Evolutionary conservation across 2,888 invertebrate genomes (phyloP).

Genomic region (Phanerotoma sp.): DNA sequence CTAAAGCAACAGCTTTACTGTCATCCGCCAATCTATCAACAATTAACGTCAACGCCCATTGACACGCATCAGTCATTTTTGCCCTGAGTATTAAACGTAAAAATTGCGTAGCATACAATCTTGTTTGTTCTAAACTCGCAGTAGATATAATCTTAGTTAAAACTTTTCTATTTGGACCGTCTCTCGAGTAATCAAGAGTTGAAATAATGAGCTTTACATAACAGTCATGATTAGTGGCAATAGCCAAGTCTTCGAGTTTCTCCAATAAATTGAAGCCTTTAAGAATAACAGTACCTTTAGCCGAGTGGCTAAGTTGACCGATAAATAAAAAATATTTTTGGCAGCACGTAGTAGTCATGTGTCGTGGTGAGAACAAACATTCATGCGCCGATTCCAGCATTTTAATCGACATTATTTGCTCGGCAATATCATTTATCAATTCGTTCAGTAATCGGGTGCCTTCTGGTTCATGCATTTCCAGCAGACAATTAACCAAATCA

Average conservation of each 20-base stretch:
- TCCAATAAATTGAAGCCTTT: slow-evolving; percentile 60
- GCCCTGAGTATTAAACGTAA: slow-evolving; percentile 83
- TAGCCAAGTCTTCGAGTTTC: slow-evolving; percentile 72
- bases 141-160: slow-evolving; percentile 62
- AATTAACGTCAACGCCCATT: slow-evolving; percentile 86
- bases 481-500: slow-evolving; percentile 74
- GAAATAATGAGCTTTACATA: slow-evolving; percentile 93
- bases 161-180: slow-evolving; percentile 71
- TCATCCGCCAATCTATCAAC: slow-evolving; percentile 83
- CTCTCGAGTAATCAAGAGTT: slow-evolving; percentile 82
- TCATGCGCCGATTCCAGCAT: slow-evolving; percentile 78
- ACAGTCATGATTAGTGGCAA: slow-evolving; percentile 82
- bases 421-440: slow-evolving; percentile 76
- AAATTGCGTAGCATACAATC: slow-evolving; percentile 90
- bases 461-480: slow-evolving; percentile 70
- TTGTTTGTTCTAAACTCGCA: slow-evolving; percentile 59
- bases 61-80: slow-evolving; percentile 70
- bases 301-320: slow-evolving; percentile 78
- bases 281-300: slow-evolving; percentile 69
- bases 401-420: slow-evolving; percentile 72
- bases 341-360: slow-evolving; percentile 85
- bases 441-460: slow-evolving; percentile 73
- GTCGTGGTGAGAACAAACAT: slow-evolving; percentile 84
- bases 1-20: slow-evolving; percentile 75
- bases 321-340: slow-evolving; percentile 94